These are phyloP conservation scores for Heliconius congener DNA, from an alignment of 1,140 invertebrate species.

Conservation along the genomic window DNA sequence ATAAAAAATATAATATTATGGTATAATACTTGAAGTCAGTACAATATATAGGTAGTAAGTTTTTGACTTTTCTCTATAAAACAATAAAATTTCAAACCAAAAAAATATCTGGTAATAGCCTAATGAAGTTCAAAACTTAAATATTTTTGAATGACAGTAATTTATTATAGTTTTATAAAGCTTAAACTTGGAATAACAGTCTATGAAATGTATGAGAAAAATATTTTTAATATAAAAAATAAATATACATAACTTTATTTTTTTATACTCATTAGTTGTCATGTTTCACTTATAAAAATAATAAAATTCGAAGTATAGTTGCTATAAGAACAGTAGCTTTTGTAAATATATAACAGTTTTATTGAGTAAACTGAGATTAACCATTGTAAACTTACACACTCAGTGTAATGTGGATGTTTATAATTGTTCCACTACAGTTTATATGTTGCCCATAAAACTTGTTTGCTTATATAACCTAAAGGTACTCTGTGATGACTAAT, in stretches of 20 bases:
- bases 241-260: not conserved
- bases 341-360: slow-evolving; percentile 16
- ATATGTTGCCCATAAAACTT: slow-evolving; percentile 39
- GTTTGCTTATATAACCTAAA: slow-evolving; percentile 47
- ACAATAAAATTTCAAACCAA: not conserved
- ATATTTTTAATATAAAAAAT: no score
- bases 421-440: slow-evolving; percentile 41
- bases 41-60: no score
- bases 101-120: not conserved
- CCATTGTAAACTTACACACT: slow-evolving; percentile 8
- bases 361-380: not conserved
- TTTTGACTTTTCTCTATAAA: no score
- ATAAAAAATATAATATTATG: no score
- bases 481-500: slow-evolving; percentile 46
- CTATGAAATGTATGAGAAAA: no score
- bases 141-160: no score
- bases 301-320: not conserved
- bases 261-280: not conserved
- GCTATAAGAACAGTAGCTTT: not conserved
- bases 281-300: not conserved
- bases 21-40: no score
- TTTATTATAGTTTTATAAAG: no score
- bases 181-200: no score
- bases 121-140: no score
- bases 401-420: slow-evolving; percentile 42